phyloP scores from a whole-genome alignment of 2,113 vertebrate species.

The Cyrtonyx montezumae region DNA sequence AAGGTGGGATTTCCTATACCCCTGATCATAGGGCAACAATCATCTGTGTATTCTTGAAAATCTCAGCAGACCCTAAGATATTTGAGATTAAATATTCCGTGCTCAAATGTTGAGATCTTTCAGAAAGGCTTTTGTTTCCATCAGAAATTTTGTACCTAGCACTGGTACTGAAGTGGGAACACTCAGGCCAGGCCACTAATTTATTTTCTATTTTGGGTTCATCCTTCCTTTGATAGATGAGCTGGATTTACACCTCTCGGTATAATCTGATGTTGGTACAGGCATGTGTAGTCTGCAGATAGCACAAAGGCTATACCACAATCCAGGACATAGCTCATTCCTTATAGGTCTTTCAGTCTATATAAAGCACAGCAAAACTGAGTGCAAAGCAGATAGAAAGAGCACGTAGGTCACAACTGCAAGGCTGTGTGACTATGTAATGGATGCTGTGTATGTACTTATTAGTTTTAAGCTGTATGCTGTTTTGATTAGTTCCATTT shows the following conservation, averaged over 20 bases:
- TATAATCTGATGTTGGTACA: constrained; percentile 36
- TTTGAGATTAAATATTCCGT: background rate
- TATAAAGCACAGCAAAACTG: background rate
- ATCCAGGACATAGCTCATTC: background rate
- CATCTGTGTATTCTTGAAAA: background rate
- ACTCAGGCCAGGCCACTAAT: constrained; percentile 15
- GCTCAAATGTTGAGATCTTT: background rate
- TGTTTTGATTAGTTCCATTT: background rate
- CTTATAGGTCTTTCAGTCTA: background rate
- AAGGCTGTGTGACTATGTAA: background rate
- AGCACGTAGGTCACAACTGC: background rate
- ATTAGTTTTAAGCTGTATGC: background rate
- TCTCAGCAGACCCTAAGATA: background rate
- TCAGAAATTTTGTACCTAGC: constrained; percentile 8
- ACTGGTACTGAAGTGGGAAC: background rate
- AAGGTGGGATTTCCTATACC: background rate
- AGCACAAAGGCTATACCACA: background rate
- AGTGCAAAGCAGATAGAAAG: constrained; percentile 26
- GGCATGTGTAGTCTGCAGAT: background rate
- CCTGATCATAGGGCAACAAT: fast-evolving
- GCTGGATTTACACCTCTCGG: constrained; percentile 56
- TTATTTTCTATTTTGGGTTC: constrained; percentile 52
- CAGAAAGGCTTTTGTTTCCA: background rate
- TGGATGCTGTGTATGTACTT: background rate
- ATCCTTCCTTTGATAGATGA: constrained; percentile 48